phyloP scores from a whole-genome alignment of 1,140 invertebrate species.

The Ceratina calcarata region DNA sequence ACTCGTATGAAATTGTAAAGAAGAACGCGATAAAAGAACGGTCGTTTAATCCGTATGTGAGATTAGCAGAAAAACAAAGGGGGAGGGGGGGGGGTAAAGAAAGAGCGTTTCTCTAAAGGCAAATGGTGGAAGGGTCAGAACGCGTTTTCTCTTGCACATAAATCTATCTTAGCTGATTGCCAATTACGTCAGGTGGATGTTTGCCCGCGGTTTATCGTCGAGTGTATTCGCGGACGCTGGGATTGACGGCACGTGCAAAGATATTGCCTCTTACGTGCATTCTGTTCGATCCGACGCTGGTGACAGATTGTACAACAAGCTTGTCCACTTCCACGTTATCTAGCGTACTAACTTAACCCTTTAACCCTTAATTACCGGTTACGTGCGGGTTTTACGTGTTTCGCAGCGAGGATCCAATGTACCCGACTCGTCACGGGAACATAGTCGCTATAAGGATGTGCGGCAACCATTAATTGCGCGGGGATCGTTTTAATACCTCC shows the following conservation, averaged over 20 bases:
- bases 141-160: conserved; percentile 44
- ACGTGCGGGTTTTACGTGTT: not conserved
- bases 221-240: not conserved
- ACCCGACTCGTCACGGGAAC: not conserved
- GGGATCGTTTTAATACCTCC: not conserved
- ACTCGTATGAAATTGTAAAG: no score
- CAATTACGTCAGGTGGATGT: conserved; percentile 58
- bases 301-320: conserved; percentile 6
- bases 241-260: conserved; percentile 44
- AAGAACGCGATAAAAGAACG: not conserved
- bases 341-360: not conserved
- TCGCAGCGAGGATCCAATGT: not conserved
- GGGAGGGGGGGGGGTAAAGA: no score
- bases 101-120: conserved; percentile 5
- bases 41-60: not conserved
- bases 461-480: not conserved
- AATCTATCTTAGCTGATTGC: conserved; percentile 58
- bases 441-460: not conserved
- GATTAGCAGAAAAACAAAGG: not conserved
- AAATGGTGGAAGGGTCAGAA: conserved; percentile 16
- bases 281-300: not conserved
- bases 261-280: conserved; percentile 11
- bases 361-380: conserved; percentile 13
- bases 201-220: conserved; percentile 46
- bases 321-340: not conserved